Base-by-base conservation (phyloP, 23 tunicate genomes). In the Phallusia fumigata region DNA sequence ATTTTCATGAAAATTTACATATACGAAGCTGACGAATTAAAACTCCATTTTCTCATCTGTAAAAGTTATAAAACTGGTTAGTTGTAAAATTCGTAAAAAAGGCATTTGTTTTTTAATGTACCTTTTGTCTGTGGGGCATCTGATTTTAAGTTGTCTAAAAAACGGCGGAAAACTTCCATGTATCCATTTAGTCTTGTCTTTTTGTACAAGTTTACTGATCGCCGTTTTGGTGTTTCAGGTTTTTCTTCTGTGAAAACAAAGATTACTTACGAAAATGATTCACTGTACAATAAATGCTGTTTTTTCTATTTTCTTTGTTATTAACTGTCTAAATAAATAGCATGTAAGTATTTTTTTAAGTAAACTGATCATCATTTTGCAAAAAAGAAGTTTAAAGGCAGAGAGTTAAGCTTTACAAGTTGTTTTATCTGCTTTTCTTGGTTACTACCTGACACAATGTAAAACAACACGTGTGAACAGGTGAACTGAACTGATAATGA, bases 91-190 rank as follows among this genome's bases (percentile, higher is more conserved):
- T 58, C 13, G 69, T 16, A 21, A 24, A 22, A 58, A 58, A 6
- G 16, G n/a, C n/a, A 11, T 24, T 58, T 58, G 16, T 58, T 58
- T 21, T 58, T 6, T 21, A 13, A 58, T 58, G 28, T 58, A 58
- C 69, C 69, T 58, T 58, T 53, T 52, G 18, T 31, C n/a, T 52
- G n/a, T 52, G 72, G 35, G 33, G 36, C 91, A 0, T 87, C 86
- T 75, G 58, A 24, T 51, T 72, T 72, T 19, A 92, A 83, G 2
- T 87, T 80, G 32, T 65, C 49, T 30, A 92, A 75, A 80, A 94
- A 88, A n/a, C 82, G 72, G 36, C 89, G 94, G 76, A 94, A 94
- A 30, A 83, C 76, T 79, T 89, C 83, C 90, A 89, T 86, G 64
- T 89, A 86, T 30, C 73, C 31, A 1, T 78, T 77, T 12, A 94